Evolutionary conservation across 1,140 invertebrate species (phyloP), one percentile per base, ranked within the genome.

Genomic region (Drosophila pectinifera): DNA sequence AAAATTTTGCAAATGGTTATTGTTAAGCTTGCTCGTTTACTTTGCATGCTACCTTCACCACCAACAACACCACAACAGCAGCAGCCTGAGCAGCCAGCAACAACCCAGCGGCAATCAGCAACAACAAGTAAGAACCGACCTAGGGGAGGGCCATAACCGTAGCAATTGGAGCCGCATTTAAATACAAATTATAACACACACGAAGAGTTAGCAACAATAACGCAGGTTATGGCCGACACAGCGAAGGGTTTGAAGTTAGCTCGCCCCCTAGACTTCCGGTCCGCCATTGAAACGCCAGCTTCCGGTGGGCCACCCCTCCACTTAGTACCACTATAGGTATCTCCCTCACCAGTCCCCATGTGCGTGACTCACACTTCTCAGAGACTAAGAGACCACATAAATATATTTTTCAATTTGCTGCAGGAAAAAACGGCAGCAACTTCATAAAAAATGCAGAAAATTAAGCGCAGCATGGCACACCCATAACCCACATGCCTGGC

Each of bases 1-100:
- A 78, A 83, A 86, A 86, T 86, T 72, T 72, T 83, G 84, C 83
- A 86, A 86, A 86, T 83, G 88, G 79, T 86, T 86, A 86, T 88
- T 85, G 82, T 85, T 85, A 88, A 88, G 83, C 81, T 82, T 76
- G 78, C 83, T 67, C 78, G 83, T 78, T 88, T 88, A 85, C 79
- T 86, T 88, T 86, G 82, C 82, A 86, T 86, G 82, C 76, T 42
- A 78, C 64, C 83, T 69, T 48, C 49, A 65, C 42, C 73, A 81
- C 34, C 79, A 75, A 22, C 77, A 72, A 46, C 48, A 80, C 24
- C 34, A 46, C 75, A 64, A 28, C 72, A 63, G 48, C 79, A 64
- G 58, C 79, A 82, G 42, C 80, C 51, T 68, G 26, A 79, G 38
- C 77, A 72, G 72, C 78, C 59, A 73, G 69, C 68, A 74, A 41